Conservation (phyloP, 2,888 invertebrate species). For the Lucinisca nassula region DNA sequence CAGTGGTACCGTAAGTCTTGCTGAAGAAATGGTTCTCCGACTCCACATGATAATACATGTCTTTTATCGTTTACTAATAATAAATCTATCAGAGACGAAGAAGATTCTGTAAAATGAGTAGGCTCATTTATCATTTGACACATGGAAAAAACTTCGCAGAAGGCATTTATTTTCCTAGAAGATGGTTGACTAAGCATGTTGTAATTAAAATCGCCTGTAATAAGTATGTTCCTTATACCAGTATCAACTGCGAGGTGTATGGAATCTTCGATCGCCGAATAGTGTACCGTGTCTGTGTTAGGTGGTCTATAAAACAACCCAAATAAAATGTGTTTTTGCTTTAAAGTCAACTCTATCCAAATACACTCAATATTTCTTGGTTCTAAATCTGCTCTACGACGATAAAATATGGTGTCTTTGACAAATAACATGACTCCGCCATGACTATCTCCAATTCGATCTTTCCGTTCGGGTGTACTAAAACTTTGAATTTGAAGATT, state of each 20-base stretch:
- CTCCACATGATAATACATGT: background rate
- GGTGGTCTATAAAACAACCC: slow-evolving; percentile 24
- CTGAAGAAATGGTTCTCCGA: slow-evolving; percentile 5
- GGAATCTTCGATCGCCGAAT: background rate
- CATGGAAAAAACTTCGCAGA: background rate
- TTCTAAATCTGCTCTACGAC: slow-evolving; percentile 21
- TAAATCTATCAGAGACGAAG: slow-evolving; percentile 11
- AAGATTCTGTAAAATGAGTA: slow-evolving; percentile 6
- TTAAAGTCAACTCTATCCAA: slow-evolving; percentile 14
- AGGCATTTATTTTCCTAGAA: background rate
- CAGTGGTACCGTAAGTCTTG: slow-evolving; percentile 12
- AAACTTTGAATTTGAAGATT: background rate
- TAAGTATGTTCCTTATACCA: background rate
- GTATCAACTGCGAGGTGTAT: slow-evolving; percentile 6
- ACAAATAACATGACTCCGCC: slow-evolving; percentile 37
- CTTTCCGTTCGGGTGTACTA: slow-evolving; percentile 8
- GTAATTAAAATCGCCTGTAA: slow-evolving; percentile 9
- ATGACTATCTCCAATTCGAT: slow-evolving; percentile 13
- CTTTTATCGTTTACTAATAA: too few species aligned
- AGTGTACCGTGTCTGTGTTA: background rate
- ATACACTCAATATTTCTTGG: slow-evolving; percentile 13
- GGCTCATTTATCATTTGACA: background rate
- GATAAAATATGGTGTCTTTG: background rate
- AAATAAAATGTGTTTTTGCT: slow-evolving; percentile 14
- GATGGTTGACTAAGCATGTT: background rate